Evolutionary conservation across 2,888 invertebrate species (phyloP).

Genomic region (Amphipoea oculea): DNA sequence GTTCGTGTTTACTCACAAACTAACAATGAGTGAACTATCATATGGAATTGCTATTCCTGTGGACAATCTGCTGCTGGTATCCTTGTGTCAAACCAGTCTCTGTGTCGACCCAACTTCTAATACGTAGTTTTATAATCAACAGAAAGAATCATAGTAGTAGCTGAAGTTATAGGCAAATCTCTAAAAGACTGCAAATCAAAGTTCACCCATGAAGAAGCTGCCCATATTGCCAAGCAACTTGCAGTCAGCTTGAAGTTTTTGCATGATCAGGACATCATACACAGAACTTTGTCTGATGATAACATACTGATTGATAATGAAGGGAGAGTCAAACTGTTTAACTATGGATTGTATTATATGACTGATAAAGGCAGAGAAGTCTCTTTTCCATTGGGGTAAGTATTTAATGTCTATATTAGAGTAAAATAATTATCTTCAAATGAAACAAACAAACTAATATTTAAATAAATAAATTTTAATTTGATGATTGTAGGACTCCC

Average conservation of each 20-base stretch:
- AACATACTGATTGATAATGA: conserved; percentile 94
- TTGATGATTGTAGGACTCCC: too few relatives aligned
- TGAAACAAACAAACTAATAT: background rate
- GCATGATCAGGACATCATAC: conserved; percentile 93
- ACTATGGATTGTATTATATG: conserved; percentile 98
- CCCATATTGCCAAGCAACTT: conserved; percentile 93
- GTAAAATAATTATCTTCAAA: background rate
- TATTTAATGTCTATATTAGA: background rate
- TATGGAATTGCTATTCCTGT: background rate
- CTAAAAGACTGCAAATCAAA: conserved; percentile 89
- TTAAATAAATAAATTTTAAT: too few relatives aligned
- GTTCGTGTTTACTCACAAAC: conserved; percentile 32
- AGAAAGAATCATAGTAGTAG: conserved; percentile 96
- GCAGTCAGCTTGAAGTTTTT: conserved; percentile 93
- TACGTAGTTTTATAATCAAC: conserved; percentile 67
- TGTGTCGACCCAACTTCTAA: background rate
- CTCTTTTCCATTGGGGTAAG: conserved; percentile 96
- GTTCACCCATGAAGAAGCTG: conserved; percentile 87
- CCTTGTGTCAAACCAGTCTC: background rate
- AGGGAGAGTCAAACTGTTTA: conserved; percentile 95
- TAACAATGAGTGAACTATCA: background rate
- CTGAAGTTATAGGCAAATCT: conserved; percentile 94
- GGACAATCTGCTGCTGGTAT: background rate
- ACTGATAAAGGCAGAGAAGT: conserved; percentile 96
- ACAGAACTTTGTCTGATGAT: conserved; percentile 95